Base-by-base conservation (phyloP, 1,140 invertebrate species). In the Fopius arisanus region DNA sequence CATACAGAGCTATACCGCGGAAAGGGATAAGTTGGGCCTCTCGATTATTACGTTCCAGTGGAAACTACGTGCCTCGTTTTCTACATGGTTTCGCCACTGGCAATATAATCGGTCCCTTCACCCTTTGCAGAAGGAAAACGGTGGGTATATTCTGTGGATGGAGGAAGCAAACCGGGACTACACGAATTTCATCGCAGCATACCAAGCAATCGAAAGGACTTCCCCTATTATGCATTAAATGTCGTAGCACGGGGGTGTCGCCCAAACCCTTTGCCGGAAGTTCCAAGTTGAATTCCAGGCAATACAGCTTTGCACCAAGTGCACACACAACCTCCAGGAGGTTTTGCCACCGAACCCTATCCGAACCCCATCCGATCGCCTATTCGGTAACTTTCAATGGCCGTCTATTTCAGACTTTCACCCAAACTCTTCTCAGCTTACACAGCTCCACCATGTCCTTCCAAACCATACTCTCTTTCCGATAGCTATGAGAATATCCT, bases 191-290 rank as follows among this genome's bases (percentile, higher is more conserved):
- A 59, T 59, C 23, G 54, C 14, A 28, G 54, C 54, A 59, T 28
- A 59, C 54, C 54, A 59, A 59, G 54, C 54, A 59, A 59, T 59
- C 54, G 54, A 59, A 59, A 59, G 54, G 54, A 59, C 54, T 26
- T 26, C 54, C 54, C 54, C 54, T 26, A 59, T 59, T 59, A 26
- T 59, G 23, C 54, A 59, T 59, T 59, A 59, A 59, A 59, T 59
- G 23, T 59, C 54, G 54, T 59, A 23, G 33, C 33, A 7, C 33
- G 33, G 33, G 33, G 33, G 54, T 59, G 54, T 26, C 23, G 54
- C 19, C 5, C 3, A 19, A 59, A 59, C 54, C 54, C 54, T 26
- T 59, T 23, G 10, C 54, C 54, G 54, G 19, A 59, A 59, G 54
- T 59, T 59, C 54, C 23, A 59, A 26, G 54, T 59, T 59, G 54